phyloP scores from a whole-genome alignment of 2,797 vertebrate species.

The Halcyon leucocephala region DNA sequence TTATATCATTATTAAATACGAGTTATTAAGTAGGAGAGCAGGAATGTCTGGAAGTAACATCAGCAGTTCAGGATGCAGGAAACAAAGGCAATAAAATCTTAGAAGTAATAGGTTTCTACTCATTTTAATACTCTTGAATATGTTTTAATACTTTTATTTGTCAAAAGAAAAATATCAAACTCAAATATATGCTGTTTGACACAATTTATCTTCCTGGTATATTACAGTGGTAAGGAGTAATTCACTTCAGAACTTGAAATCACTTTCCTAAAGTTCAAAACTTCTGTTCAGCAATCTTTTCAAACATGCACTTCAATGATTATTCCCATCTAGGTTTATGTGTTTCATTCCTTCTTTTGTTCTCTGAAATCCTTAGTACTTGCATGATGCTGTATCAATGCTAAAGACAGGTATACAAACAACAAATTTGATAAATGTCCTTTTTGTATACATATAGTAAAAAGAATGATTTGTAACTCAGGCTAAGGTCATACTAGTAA shows the following conservation, averaged over 20 bases:
- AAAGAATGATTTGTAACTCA: neutral
- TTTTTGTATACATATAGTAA: neutral
- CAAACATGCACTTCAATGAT: neutral
- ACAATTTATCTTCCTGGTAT: neutral
- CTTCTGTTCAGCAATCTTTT: neutral
- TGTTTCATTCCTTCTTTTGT: neutral
- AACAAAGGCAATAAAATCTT: neutral
- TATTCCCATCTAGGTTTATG: neutral
- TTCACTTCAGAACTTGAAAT: neutral
- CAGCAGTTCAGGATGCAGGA: neutral
- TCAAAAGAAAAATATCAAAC: neutral
- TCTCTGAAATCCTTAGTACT: neutral
- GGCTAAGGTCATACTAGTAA: neutral
- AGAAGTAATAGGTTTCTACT: neutral
- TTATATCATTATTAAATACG: conserved; percentile 7
- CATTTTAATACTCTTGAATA: neutral
- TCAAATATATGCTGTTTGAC: neutral
- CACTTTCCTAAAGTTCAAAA: neutral
- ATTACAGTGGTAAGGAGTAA: neutral
- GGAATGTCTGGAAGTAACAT: neutral
- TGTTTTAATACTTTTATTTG: neutral
- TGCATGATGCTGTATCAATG: neutral
- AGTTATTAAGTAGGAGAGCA: neutral
- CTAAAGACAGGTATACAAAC: neutral
- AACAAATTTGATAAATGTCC: neutral